Evolutionary conservation across 1,140 invertebrate species (phyloP), one percentile per base, ranked within the genome.

Genomic region (Aphaenogaster ashmeadi): DNA sequence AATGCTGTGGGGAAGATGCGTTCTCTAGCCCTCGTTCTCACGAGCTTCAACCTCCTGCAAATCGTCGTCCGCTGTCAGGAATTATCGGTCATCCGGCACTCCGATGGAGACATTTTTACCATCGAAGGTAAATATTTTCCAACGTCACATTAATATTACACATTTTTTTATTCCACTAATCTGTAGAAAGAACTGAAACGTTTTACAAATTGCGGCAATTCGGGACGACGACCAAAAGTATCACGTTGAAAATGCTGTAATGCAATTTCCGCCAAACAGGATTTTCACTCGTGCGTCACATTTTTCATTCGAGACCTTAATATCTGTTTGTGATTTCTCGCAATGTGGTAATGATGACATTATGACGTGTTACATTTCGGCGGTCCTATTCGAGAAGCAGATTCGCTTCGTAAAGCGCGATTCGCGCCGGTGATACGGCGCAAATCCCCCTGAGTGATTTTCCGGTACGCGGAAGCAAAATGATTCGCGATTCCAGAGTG

Each of bases 61-160:
- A 69, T 87, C 36, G 86, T 87, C 47, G 47, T 81, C 13, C 74
- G 86, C 58, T 87, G 88, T 41, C 88, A 93, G 60, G 94, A 95
- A 71, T 87, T 94, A 91, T 92, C 93, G 38, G 91, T 97, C 87
- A 96, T 95, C 54, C 92, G 96, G 89, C 95, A 96, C 91, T 94
- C 95, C 91, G 96, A 96, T 91, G 96, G 96, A 85, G 96, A 97
- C 92, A 94, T 96, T 90, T 96, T 97, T 91, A 95, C 93, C 56
- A 94, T 96, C 58, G 95, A 94, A 94, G 96, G 96, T 97, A 93
- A 95, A 92, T 91, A 85, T 75, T 36, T 15, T 58, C 41, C 21
- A 18, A 3, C 21, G 27, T 62, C 33, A 75, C 15, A 21, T 33
- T 21, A 56, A 3, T 1, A 2, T 44, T 3, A 1, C 27, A 27